Evolutionary conservation across 1,140 invertebrate species (phyloP).

Genomic region (Hylaeus anthracinus): DNA sequence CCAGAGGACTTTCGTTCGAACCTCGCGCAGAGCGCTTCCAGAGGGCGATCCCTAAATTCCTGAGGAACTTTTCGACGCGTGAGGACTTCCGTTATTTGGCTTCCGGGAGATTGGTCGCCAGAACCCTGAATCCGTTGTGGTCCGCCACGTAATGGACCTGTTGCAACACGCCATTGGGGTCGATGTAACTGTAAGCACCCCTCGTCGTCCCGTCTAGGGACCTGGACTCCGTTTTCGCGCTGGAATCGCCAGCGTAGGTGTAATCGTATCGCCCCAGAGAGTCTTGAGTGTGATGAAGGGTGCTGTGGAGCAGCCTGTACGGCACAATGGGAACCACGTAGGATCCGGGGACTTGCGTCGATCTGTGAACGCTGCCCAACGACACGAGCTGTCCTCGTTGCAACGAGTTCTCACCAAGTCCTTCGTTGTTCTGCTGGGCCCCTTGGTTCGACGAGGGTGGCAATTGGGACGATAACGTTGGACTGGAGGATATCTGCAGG

Average conservation of each 20-base stretch:
- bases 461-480: neutral
- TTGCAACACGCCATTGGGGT: slow-evolving; percentile 85
- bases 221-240: slow-evolving; percentile 85
- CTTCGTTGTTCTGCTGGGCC: neutral
- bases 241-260: slow-evolving; percentile 85
- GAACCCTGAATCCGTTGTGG: slow-evolving; percentile 85
- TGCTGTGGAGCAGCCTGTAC: slow-evolving; percentile 70
- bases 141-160: slow-evolving; percentile 86
- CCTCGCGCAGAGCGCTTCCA: too few relatives aligned
- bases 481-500: neutral
- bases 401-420: slow-evolving; percentile 19
- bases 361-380: slow-evolving; percentile 24
- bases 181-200: slow-evolving; percentile 87
- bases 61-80: neutral
- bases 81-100: slow-evolving; percentile 51
- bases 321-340: slow-evolving; percentile 70
- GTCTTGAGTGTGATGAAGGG: slow-evolving; percentile 84
- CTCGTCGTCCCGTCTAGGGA: slow-evolving; percentile 85
- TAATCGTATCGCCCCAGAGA: slow-evolving; percentile 84
- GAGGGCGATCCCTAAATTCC: neutral
- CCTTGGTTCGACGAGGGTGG: neutral
- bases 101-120: slow-evolving; percentile 85
- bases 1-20: too few relatives aligned
- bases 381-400: slow-evolving; percentile 3
- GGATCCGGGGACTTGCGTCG: slow-evolving; percentile 44